Percentiles rank a stretch among this genome's conserved stretches.
phyloP scores from a whole-genome alignment of 2,888 invertebrate species.

The Seira musarum region DNA sequence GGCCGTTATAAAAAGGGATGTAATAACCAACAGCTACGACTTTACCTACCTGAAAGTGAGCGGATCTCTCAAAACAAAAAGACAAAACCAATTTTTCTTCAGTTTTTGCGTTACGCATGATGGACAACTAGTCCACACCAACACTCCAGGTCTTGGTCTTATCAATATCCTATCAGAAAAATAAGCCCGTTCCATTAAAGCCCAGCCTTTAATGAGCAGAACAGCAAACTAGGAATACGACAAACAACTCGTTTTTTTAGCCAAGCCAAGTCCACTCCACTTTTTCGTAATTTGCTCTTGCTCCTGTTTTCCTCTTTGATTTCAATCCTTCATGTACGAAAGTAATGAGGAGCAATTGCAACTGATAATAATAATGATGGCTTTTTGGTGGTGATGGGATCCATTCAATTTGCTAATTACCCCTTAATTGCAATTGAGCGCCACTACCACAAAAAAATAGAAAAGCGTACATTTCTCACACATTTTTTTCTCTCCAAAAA shows the following conservation, averaged over 20 bases:
- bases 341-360: constrained; percentile 45
- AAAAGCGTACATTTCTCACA: neutral
- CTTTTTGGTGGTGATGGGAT: constrained; percentile 25
- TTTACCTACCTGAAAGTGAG: too few relatives aligned
- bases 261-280: neutral
- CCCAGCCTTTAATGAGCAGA: constrained; percentile 33
- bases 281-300: neutral
- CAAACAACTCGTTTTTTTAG: too few relatives aligned
- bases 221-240: too few relatives aligned
- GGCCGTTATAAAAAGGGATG: too few relatives aligned
- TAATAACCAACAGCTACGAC: too few relatives aligned
- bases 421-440: constrained; percentile 50
- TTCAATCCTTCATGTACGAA: too few relatives aligned
- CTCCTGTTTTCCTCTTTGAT: too few relatives aligned
- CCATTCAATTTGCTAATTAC: constrained; percentile 56
- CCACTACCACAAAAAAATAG: neutral
- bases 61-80: too few relatives aligned
- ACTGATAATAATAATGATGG: constrained; percentile 1
- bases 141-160: neutral
- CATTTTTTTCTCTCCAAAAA: constrained; percentile 10
- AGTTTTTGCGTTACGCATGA: constrained; percentile 22
- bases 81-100: too few relatives aligned
- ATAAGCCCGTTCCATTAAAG: constrained; percentile 12
- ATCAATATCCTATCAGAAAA: neutral
- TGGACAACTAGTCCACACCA: neutral